Base-by-base conservation (phyloP, 2,797 vertebrate genomes). In the Ambastaia sidthimunki region DNA sequence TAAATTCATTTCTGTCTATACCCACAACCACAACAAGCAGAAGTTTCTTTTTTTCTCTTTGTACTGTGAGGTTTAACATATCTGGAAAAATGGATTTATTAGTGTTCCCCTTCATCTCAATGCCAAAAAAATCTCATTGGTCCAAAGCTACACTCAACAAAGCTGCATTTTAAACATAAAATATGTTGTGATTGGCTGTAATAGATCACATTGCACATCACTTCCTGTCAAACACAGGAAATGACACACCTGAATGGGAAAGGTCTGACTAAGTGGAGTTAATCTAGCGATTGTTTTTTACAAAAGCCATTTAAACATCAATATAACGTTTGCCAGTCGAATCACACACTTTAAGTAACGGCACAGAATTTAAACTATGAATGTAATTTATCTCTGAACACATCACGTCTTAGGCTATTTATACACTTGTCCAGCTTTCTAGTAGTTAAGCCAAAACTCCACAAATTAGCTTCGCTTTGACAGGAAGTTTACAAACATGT, bases 401-500 rank as follows among this genome's bases (percentile, higher is more conserved):
- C 5, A 50, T 81, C 68, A 28, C 3, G 21, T 71, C 57, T 66
- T 48, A 28, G 18, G 63, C 65, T 31, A 34, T 69, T 79, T 66
- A n/a, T 16, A 19, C 34, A 15, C 7, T 70, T 59, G 77, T 37
- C 28, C 52, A 60, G 54, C 47, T 37, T 66, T 19, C 47, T 23
- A 67, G 31, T 28, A 66, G 69, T 67, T 62, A 55, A 63, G 68
- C 52, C 73, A 11, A 65, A 71, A 47, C 28, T 57, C 68, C 28
- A 54, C 70, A 88, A 88, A 85, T 86, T 76, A 85, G 84, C 55
- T 82, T 37, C 74, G 80, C 81, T 86, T 87, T 87, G 80, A 89
- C 78, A 86, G 84, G 81, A 65, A 82, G 80, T 52, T 83, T 84
- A 84, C 86, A 90, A 90, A 91, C 82, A 89, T 88, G 86, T 90